phyloP scores from a whole-genome alignment of 2,113 vertebrate genomes.

The Baryphthengus martii region DNA sequence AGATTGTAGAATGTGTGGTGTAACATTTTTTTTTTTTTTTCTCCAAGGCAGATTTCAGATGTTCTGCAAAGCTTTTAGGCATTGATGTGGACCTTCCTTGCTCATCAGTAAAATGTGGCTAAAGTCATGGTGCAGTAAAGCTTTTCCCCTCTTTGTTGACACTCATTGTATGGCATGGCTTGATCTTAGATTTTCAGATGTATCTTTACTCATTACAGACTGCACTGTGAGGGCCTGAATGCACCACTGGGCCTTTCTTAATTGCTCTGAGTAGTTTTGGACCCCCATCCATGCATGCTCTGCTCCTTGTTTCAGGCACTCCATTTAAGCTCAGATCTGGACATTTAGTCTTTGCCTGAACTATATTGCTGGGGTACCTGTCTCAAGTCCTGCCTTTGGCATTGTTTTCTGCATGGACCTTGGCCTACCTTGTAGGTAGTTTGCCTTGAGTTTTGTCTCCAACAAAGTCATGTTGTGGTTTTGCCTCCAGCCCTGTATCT shows the following conservation, averaged over 20 bases:
- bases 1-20: neutral
- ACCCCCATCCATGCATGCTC: neutral
- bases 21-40: neutral
- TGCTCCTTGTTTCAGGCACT: neutral
- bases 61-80: neutral
- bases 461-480: neutral
- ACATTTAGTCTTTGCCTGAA: neutral
- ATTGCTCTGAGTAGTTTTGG: neutral
- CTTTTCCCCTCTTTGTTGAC: neutral
- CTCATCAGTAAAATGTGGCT: neutral
- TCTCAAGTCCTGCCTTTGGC: neutral
- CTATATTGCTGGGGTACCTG: neutral
- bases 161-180: neutral
- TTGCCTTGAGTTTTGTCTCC: neutral
- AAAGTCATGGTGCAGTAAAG: neutral
- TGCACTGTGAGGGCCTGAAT: neutral
- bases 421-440: neutral
- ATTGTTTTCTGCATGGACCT: neutral
- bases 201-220: neutral
- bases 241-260: neutral
- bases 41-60: neutral
- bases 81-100: neutral
- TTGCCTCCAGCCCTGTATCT: neutral
- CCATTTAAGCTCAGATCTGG: neutral
- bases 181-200: neutral